Evolutionary conservation across 2,888 invertebrate genomes (phyloP), one percentile per base, ranked within the genome.

Genomic region (Mongoloraphidia duomilia): DNA sequence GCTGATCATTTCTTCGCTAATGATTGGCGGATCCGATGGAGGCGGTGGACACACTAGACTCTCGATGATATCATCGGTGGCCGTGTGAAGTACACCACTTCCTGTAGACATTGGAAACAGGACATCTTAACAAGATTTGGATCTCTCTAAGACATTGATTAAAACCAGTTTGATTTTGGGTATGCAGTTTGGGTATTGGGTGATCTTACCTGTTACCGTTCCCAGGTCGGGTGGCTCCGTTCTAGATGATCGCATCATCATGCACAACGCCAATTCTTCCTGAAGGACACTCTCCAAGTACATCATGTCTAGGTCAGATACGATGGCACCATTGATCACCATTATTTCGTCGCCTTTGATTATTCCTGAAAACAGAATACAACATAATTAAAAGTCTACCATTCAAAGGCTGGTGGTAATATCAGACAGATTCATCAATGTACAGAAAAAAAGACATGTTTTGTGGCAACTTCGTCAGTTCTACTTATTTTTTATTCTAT

Each of bases 231-330:
- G 84, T 39, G 84, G 84, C 65, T 88, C 87, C 13, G 84, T 84
- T 56, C 88, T 78, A 41, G 89, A 85, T 41, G 88, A 89, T 59
- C 95, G 80, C 84, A 96, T 91, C 86, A 95, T 95, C 84, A 96
- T 90, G 74, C 91, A 91, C 54, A 96, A 79, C 44, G 89, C 84
- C 55, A 89, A 79, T 65, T 93, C 93, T 68, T 95, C 94, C 70
- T 94, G 94, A 59, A 96, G 77, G 55, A 95, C 89, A 65, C 90
- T 91, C 71, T 96, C 96, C 66, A 96, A 79, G 76, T 93, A 95
- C 89, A 96, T 95, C 95, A 96, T 96, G 78, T 96, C 96, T 73
- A 96, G 78, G 75, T 96, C 95, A 63, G 92, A 91, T 59, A 96
- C 94, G 68, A 95, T 91, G 61, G 94, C 93, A 57, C 94, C 92